These are phyloP conservation scores for Pissodes strobi DNA, from an alignment of 1,140 invertebrate species.

Conservation along the genomic window DNA sequence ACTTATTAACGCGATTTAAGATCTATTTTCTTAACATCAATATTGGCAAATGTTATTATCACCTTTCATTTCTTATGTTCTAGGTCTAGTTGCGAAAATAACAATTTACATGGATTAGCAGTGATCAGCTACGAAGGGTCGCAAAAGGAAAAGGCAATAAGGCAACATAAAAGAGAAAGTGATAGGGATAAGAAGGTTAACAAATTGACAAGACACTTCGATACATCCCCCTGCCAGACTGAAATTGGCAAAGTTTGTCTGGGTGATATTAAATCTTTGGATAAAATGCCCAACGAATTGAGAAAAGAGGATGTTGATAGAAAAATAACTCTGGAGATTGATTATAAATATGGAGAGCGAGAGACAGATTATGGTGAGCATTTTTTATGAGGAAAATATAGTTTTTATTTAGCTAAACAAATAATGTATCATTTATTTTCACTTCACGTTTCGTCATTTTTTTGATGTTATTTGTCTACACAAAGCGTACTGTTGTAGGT, in stretches of 20 bases:
- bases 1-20: too few relatives aligned
- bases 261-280: constrained; percentile 60
- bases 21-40: too few relatives aligned
- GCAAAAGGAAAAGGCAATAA: constrained; percentile 5
- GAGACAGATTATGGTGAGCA: constrained; percentile 26
- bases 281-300: constrained; percentile 60
- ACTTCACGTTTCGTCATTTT: too few relatives aligned
- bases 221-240: constrained; percentile 50
- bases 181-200: constrained; percentile 41
- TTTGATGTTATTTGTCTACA: too few relatives aligned
- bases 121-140: constrained; percentile 62
- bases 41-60: too few relatives aligned
- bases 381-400: too few relatives aligned
- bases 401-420: too few relatives aligned
- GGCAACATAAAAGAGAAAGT: background rate
- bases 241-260: constrained; percentile 62
- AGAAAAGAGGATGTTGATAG: constrained; percentile 57
- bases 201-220: constrained; percentile 54
- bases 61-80: constrained; percentile 42
- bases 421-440: too few relatives aligned
- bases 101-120: constrained; percentile 59
- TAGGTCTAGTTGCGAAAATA: constrained; percentile 56
- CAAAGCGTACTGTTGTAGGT: too few relatives aligned
- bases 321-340: constrained; percentile 66
- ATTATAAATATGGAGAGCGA: constrained; percentile 53